These are phyloP conservation scores for Pachypanchax playfairii DNA, from an alignment of 2,113 vertebrate species.

Conservation along the genomic window DNA sequence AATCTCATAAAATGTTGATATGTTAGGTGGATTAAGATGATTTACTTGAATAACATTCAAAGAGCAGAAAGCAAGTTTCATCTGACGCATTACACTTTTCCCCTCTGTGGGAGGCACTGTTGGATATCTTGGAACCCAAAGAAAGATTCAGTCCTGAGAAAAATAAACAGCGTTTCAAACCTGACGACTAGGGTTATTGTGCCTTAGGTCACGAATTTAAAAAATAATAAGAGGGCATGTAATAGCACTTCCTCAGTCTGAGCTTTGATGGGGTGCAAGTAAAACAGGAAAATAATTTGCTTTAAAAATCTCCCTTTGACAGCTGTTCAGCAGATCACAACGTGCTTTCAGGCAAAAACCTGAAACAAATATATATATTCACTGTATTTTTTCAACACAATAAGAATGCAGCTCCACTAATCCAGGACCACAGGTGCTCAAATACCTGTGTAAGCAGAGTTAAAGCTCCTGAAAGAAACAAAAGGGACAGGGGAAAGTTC, in stretches of 20 bases:
- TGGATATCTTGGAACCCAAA: conserved; percentile 51
- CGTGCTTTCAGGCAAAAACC: conserved; percentile 49
- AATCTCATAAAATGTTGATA: conserved; percentile 5
- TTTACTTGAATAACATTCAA: not conserved
- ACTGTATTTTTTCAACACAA: conserved; percentile 57
- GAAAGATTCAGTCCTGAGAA: conserved; percentile 1
- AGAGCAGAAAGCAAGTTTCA: not conserved
- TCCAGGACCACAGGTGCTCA: conserved; percentile 77
- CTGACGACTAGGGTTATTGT: not conserved
- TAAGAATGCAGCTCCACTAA: conserved; percentile 62
- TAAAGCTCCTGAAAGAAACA: conserved; percentile 74
- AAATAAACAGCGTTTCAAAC: conserved; percentile 12
- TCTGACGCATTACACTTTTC: conserved; percentile 40
- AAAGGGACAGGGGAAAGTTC: conserved; percentile 76
- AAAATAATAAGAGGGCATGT: conserved; percentile 1
- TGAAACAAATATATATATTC: conserved; percentile 50
- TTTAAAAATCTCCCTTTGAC: conserved; percentile 32
- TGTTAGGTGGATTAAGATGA: not conserved
- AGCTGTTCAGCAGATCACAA: conserved; percentile 50
- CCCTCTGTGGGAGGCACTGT: conserved; percentile 73
- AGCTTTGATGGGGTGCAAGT: conserved; percentile 9
- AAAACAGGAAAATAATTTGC: conserved; percentile 17
- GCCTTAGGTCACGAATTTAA: not conserved
- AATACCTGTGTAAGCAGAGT: conserved; percentile 75
- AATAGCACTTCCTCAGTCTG: conserved; percentile 17